Conservation (phyloP, 2,797 vertebrate species). For the Hyperoplus immaculatus region DNA sequence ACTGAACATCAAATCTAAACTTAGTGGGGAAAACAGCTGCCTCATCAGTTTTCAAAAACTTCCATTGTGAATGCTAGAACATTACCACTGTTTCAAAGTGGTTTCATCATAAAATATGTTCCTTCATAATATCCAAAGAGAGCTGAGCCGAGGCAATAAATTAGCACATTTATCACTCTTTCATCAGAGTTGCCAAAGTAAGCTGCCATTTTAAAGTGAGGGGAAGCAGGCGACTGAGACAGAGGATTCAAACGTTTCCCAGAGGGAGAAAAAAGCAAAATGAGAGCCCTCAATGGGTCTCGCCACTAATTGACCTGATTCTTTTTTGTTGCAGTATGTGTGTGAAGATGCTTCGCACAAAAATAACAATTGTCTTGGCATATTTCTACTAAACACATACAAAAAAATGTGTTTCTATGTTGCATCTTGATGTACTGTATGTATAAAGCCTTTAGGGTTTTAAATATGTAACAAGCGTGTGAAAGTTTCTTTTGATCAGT, state of each 20-base stretch:
- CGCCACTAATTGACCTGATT: conserved; percentile 62
- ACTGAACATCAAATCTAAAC: conserved; percentile 36
- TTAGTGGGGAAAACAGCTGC: conserved; percentile 45
- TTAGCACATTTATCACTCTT: conserved; percentile 74
- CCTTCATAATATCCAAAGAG: conserved; percentile 66
- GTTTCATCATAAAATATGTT: conserved; percentile 78
- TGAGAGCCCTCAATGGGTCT: conserved; percentile 44
- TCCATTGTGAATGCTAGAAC: conserved; percentile 46
- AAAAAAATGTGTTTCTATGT: conserved; percentile 1
- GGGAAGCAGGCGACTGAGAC: conserved; percentile 50
- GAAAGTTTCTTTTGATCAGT: conserved; percentile 3
- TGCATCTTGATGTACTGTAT: neutral
- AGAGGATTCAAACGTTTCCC: conserved; percentile 42
- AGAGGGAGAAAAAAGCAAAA: conserved; percentile 43
- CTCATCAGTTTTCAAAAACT: conserved; percentile 62
- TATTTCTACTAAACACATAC: conserved; percentile 22
- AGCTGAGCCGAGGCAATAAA: conserved; percentile 61
- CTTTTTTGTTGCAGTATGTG: conserved; percentile 34
- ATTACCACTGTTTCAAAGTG: conserved; percentile 71
- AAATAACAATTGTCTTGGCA: conserved; percentile 38
- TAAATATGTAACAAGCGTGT: neutral
- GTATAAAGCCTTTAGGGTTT: neutral
- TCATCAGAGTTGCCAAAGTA: conserved; percentile 71
- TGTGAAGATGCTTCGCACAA: conserved; percentile 38
- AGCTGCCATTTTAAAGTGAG: conserved; percentile 65